Conservation (phyloP, 2,888 invertebrate species). For the Capitulum mitella region DNA sequence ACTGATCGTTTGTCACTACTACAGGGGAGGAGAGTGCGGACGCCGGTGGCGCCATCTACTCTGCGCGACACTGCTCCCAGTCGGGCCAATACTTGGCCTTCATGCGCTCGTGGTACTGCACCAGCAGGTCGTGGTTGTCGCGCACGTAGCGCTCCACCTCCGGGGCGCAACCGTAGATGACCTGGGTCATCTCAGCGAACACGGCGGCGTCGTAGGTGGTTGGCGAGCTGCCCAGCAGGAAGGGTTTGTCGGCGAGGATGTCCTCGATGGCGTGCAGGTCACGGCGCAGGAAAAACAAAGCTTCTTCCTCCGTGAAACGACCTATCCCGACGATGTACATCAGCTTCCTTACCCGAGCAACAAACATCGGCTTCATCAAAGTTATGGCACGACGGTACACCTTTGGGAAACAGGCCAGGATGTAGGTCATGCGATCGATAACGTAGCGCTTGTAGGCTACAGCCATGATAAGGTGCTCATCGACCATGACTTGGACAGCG, state of each 20-base stretch:
- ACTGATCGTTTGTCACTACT: too few relatives aligned
- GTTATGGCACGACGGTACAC: neutral
- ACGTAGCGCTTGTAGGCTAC: neutral
- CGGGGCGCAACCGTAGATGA: constrained; percentile 40
- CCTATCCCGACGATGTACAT: neutral
- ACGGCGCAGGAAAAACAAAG: neutral
- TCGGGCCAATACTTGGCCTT: constrained; percentile 43
- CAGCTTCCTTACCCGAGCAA: neutral
- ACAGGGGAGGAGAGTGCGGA: too few relatives aligned
- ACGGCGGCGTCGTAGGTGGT: constrained; percentile 43
- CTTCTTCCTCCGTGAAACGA: neutral
- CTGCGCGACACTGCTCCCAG: constrained; percentile 40
- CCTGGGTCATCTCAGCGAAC: constrained; percentile 44
- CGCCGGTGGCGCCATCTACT: too few relatives aligned
- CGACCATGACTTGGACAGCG: constrained; percentile 42
- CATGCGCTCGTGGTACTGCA: constrained; percentile 41
- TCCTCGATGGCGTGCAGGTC: neutral
- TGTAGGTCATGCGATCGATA: neutral
- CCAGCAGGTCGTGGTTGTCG: constrained; percentile 39
- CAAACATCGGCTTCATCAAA: neutral
- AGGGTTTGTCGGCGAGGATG: constrained; percentile 32
- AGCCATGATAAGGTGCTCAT: constrained; percentile 40
- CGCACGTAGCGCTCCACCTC: constrained; percentile 40
- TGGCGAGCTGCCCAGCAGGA: constrained; percentile 41
- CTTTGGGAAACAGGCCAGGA: neutral